These are phyloP conservation scores for Anolis apletophallus DNA, from an alignment of 2,797 vertebrate genomes.

Conservation along the genomic window DNA sequence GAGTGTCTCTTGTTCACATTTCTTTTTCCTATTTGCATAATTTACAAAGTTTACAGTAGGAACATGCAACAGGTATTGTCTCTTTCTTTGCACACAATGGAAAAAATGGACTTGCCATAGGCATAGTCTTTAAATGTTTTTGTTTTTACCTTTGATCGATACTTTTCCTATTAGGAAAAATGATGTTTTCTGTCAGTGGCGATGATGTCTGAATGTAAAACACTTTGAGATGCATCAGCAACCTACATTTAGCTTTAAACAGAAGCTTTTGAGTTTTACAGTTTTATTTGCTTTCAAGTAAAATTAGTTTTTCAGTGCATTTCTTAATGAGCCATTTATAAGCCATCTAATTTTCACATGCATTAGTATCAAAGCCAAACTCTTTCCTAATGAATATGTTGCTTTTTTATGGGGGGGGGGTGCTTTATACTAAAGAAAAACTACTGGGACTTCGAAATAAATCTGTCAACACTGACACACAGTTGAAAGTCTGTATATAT, in stretches of 20 bases:
- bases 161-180: background rate
- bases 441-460: constrained; percentile 53
- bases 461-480: constrained; percentile 45
- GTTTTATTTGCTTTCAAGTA: background rate
- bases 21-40: background rate
- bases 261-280: rapidly evolving
- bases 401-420: background rate
- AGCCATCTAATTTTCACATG: constrained; percentile 27
- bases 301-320: constrained; percentile 12
- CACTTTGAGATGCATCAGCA: background rate
- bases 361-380: constrained; percentile 49
- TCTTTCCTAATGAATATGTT: constrained; percentile 30
- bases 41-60: background rate
- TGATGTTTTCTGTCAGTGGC: background rate
- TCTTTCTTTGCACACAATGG: background rate
- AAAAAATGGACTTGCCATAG: background rate
- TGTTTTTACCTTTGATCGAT: background rate
- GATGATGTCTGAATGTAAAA: background rate
- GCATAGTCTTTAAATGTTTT: background rate
- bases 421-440: constrained; percentile 57
- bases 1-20: background rate
- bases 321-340: constrained; percentile 34
- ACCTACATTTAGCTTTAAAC: constrained; percentile 5
- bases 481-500: constrained; percentile 45
- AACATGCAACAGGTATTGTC: background rate